These are phyloP conservation scores for Cryptomyrus ogoouensis DNA, from an alignment of 2,113 vertebrate species.

Conservation along the genomic window DNA sequence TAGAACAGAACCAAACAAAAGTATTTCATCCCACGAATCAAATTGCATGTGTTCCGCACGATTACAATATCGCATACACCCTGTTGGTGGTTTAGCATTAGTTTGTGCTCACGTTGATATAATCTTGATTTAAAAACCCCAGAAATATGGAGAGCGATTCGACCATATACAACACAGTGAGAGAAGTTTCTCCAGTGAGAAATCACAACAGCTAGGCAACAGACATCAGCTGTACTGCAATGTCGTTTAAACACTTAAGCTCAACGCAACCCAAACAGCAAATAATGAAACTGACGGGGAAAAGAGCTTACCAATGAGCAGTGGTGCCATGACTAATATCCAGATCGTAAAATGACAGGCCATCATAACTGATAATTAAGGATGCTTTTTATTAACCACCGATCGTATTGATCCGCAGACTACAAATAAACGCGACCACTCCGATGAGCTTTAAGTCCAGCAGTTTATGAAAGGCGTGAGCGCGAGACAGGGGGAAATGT, in stretches of 20 bases:
- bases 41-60: not conserved
- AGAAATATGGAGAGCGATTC: not conserved
- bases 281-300: constrained; percentile 13
- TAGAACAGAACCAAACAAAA: not conserved
- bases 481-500: not conserved
- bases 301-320: constrained; percentile 39
- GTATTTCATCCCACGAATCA: not conserved
- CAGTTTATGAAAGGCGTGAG: not conserved
- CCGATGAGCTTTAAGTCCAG: not conserved
- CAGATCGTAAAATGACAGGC: not conserved
- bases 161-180: not conserved
- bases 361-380: not conserved
- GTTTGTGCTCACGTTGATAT: not conserved
- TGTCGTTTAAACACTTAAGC: not conserved
- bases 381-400: not conserved
- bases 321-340: constrained; percentile 17
- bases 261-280: constrained; percentile 14
- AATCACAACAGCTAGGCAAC: not conserved
- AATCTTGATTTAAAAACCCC: not conserved
- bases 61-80: not conserved
- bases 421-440: not conserved
- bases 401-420: not conserved
- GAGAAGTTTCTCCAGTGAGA: not conserved
- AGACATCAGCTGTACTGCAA: not conserved
- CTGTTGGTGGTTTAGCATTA: not conserved